Evolutionary conservation across 2,888 invertebrate species (phyloP).

Genomic region (Baronia brevicornis): DNA sequence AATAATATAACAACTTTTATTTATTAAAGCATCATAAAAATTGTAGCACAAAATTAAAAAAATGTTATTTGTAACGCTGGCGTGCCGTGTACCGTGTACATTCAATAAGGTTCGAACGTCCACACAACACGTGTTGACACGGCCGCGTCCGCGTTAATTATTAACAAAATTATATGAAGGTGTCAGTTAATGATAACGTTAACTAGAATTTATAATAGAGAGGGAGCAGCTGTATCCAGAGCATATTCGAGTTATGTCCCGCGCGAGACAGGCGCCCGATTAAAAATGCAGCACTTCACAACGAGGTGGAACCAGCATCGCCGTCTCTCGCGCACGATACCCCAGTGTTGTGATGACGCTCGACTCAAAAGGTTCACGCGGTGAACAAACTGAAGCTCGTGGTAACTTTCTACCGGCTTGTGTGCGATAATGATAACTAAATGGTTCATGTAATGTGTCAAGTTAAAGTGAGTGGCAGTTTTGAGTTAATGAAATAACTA

Average conservation of each 20-base stretch:
- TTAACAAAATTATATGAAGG: slow-evolving; percentile 63
- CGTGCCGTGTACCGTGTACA: no score
- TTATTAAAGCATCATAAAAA: no score
- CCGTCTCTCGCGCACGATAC: slow-evolving; percentile 64
- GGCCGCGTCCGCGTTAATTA: slow-evolving; percentile 57
- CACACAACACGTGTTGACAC: slow-evolving; percentile 30
- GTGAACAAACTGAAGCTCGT: no score
- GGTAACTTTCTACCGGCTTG: no score
- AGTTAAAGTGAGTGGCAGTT: no score
- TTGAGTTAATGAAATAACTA: no score
- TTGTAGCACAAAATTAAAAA: no score
- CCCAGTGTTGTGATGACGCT: slow-evolving; percentile 52
- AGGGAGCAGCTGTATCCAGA: slow-evolving; percentile 65
- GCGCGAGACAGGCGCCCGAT: slow-evolving; percentile 67
- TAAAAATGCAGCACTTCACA: slow-evolving; percentile 72
- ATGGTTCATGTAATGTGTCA: no score
- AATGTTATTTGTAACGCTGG: no score
- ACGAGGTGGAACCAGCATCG: slow-evolving; percentile 60
- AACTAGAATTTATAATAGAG: slow-evolving; percentile 71
- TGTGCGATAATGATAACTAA: no score
- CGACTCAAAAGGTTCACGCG: slow-evolving; percentile 44
- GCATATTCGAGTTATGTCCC: slow-evolving; percentile 70
- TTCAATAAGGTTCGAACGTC: slow-evolving; percentile 5
- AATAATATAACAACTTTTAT: no score
- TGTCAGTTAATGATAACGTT: slow-evolving; percentile 71